Evolutionary conservation across 2,113 vertebrate species (phyloP), one percentile per base, ranked within the genome.

Genomic region (Amblyopsis rosae): DNA sequence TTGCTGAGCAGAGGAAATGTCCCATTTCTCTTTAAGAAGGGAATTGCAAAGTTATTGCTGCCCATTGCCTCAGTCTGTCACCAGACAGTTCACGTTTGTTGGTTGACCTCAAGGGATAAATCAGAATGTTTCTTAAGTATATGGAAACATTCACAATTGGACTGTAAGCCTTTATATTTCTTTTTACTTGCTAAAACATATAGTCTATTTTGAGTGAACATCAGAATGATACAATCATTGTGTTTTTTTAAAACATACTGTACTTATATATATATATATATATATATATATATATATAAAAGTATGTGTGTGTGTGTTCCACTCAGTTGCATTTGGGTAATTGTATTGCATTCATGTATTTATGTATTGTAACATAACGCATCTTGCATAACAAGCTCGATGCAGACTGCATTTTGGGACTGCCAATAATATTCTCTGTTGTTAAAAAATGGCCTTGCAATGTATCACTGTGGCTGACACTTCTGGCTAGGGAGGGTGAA

Each of bases 11-110:
- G 80, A 75, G 78, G 74, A 67, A 74, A 75, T 70, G 61, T 79
- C 76, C 70, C 70, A 77, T 77, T 79, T 80, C 64, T 77, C 63
- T 84, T 82, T 73, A 79, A 26, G 16, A 58, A 82, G 75, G 65
- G 69, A 65, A 67, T 82, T 87, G 80, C 87, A 79, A 60, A 75
- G 77, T 65, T 70, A 80, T 81, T 80, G 62, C 74, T 11, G 53
- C 59, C 72, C 55, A 70, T 89, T 87, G 86, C 86, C 76, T 90
- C 86, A 88, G 78, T 71, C 69, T 81, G 81, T 79, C 82, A 72
- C 74, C 19, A 70, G 63, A 76, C 69, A 58, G 15, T 16, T 57
- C 59, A 60, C 75, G 80, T 73, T 73, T 68, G 68, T 68, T 51
- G 26, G 66, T 58, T 76, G 78, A 79, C 82, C 80, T 80, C 76